Evolutionary conservation across 2,113 vertebrate genomes (phyloP), one percentile per base, ranked within the genome.

Genomic region (Pterocles burchelli): DNA sequence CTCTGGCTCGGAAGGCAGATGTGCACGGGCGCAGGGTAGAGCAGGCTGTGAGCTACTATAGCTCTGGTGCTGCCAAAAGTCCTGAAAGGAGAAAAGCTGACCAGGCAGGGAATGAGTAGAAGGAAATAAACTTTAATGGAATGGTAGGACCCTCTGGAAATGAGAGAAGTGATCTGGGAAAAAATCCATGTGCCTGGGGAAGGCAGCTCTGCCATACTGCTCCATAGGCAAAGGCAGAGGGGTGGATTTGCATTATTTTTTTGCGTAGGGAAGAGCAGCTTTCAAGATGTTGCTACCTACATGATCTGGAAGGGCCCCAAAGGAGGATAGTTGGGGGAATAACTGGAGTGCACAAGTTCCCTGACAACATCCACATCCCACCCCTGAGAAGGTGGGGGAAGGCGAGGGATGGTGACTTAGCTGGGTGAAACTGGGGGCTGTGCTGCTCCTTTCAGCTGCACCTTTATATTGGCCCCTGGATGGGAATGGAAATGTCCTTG

Each of bases 111-210:
- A 45, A 41, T 13, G 66, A 58, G 33, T 5, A 12, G 34, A 21
- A 59, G 78, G 43, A 61, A 66, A 21, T 9, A 3, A 3, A 17
- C 54, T 55, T 25, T 34, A 29, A 6, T 13, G 80, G 72, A 36
- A 29, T 8, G 36, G 58, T 29, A 80, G 63, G 49, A 80, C 19
- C 25, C 11, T 54, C 31, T 55, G 62, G 68, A 76, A 54, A 25
- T 1, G 24, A 48, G 71, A 58, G 62, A 4, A 55, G 15, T 72
- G 62, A 67, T 33, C 36, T 38, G 74, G 63, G n/a, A 61, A 46
- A 61, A 52, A 43, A 58, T 7, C 8, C 31, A 41, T 2, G 9
- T 2, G n/a, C 21, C 34, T 0, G 0, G 80, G 84, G 33, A 25
- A 34, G 76, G 67, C 24, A n/a, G 55, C 22, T n/a, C 13, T 75